These are phyloP conservation scores for Oegoconia quadripuncta DNA, from an alignment of 2,888 invertebrate genomes.

Conservation along the genomic window DNA sequence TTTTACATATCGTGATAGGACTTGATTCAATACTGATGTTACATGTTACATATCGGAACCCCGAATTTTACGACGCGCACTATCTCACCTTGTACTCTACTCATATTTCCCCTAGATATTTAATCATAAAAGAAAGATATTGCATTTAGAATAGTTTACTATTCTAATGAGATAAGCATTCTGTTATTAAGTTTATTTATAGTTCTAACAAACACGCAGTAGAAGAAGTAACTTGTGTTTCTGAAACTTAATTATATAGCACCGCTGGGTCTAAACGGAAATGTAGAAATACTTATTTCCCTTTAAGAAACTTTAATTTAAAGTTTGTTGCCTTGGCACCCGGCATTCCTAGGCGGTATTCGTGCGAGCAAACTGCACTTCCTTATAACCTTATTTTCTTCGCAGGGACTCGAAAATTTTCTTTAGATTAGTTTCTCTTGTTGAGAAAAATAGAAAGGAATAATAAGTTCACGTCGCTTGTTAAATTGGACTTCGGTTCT, in stretches of 20 bases:
- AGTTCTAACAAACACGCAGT: slow-evolving; percentile 6
- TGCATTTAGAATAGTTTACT: too few species aligned
- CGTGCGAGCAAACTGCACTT: slow-evolving; percentile 71
- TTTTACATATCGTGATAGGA: too few species aligned
- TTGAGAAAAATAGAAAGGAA: slow-evolving; percentile 72
- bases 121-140: too few species aligned
- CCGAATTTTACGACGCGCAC: too few species aligned
- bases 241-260: slow-evolving; percentile 44
- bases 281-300: slow-evolving; percentile 55
- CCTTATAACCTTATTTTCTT: slow-evolving; percentile 77
- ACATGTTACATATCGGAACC: too few species aligned
- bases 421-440: slow-evolving; percentile 79
- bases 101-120: too few species aligned
- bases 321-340: slow-evolving; percentile 68
- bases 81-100: too few species aligned
- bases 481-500: slow-evolving; percentile 64
- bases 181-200: too few species aligned
- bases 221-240: slow-evolving; percentile 31
- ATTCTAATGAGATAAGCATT: too few species aligned
- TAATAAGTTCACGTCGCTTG: slow-evolving; percentile 67
- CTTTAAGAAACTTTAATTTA: slow-evolving; percentile 69
- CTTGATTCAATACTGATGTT: too few species aligned
- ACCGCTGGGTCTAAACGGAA: slow-evolving; percentile 30
- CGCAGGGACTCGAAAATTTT: slow-evolving; percentile 73
- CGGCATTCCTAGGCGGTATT: slow-evolving; percentile 58